phyloP scores from a whole-genome alignment of 2,888 invertebrate genomes.

The Brachyopa scutellaris region DNA sequence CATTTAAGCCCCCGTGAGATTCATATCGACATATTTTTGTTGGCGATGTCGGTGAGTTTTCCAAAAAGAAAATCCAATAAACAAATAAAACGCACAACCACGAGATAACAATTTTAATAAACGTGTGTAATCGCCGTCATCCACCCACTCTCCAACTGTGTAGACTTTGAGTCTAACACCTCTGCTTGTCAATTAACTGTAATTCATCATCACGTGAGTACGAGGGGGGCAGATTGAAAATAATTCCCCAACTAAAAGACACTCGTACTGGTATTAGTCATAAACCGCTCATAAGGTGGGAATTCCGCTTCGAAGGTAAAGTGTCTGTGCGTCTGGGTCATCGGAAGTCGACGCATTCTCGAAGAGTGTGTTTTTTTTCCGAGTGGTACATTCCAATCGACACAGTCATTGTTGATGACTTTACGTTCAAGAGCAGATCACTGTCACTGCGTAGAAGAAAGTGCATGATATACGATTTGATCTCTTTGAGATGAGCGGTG shows the following conservation, averaged over 20 bases:
- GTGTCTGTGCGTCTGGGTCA: neutral
- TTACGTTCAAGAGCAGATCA: neutral
- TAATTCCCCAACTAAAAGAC: slow-evolving; percentile 29
- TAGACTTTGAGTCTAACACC: neutral
- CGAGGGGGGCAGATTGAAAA: too few species aligned
- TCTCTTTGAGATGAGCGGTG: neutral
- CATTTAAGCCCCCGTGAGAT: too few species aligned
- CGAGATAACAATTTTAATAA: neutral
- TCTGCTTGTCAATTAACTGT: slow-evolving; percentile 37
- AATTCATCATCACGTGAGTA: slow-evolving; percentile 34
- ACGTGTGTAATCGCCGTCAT: slow-evolving; percentile 27
- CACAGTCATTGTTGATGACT: slow-evolving; percentile 30
- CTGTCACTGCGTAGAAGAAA: neutral
- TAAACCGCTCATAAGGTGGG: slow-evolving; percentile 19
- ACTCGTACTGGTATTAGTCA: slow-evolving; percentile 45
- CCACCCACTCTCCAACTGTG: neutral
- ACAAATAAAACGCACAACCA: too few species aligned
- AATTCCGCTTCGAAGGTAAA: slow-evolving; percentile 20
- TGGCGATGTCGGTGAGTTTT: too few species aligned
- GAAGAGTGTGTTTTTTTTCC: neutral
- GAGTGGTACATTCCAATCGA: slow-evolving; percentile 32
- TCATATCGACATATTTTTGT: too few species aligned
- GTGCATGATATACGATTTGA: neutral
- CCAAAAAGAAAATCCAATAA: too few species aligned
- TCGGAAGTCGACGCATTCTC: slow-evolving; percentile 21